Evolutionary conservation across 1,140 invertebrate species (phyloP).

Genomic region (Hypsibius dujardini): DNA sequence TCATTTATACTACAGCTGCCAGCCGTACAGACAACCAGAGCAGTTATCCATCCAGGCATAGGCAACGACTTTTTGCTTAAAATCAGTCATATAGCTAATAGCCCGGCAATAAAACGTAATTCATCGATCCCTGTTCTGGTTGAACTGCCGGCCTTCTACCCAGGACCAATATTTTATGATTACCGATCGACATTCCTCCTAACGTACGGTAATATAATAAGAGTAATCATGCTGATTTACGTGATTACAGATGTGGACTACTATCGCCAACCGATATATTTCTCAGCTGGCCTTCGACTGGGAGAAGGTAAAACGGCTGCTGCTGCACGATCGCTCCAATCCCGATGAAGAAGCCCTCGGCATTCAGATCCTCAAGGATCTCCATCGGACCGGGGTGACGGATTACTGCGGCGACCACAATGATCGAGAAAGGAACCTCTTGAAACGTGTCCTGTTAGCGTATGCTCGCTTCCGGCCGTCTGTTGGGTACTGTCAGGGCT

Average conservation of each 20-base stretch:
- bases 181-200: no score
- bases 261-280: slow-evolving; percentile 4
- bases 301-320: background rate
- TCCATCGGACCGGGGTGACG: slow-evolving; percentile 85
- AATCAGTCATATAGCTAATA: no score
- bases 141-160: no score
- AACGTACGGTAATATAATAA: no score
- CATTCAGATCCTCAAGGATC: slow-evolving; percentile 44
- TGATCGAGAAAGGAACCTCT: slow-evolving; percentile 72
- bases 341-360: background rate
- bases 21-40: no score
- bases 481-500: slow-evolving; percentile 70
- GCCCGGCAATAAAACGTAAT: no score
- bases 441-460: slow-evolving; percentile 75
- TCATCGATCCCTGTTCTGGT: no score
- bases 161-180: no score
- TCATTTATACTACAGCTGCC: no score
- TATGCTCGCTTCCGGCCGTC: slow-evolving; percentile 75
- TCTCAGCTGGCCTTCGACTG: background rate
- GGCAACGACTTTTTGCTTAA: no score
- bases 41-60: no score
- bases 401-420: slow-evolving; percentile 74
- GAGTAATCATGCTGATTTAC: background rate
- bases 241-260: background rate
- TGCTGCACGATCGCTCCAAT: background rate